Conservation (phyloP, 2,113 vertebrate species). For the Xyrauchen texanus region DNA sequence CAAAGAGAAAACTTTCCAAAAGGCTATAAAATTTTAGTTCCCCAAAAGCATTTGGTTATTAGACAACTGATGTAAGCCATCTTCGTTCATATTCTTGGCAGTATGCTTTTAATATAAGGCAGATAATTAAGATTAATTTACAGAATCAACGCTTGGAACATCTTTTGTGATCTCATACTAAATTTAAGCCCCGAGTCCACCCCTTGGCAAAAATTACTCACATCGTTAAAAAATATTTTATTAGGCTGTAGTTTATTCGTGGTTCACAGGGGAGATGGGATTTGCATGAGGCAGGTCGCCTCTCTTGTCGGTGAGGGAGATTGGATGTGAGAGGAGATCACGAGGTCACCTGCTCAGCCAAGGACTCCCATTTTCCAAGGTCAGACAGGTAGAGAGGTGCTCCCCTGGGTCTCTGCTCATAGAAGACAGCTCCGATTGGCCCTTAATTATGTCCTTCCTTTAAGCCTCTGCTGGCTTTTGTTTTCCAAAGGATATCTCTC, state of each 20-base stretch:
- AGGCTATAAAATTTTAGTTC: conserved; percentile 72
- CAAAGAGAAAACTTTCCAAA: conserved; percentile 75
- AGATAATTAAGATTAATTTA: conserved; percentile 80
- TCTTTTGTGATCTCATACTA: conserved; percentile 97
- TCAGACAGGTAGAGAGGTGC: conserved; percentile 83
- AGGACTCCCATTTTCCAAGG: conserved; percentile 88
- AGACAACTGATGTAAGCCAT: conserved; percentile 82
- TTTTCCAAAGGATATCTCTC: conserved; percentile 28
- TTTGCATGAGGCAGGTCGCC: conserved; percentile 92
- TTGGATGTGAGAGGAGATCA: conserved; percentile 91
- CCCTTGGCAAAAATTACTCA: conserved; percentile 97
- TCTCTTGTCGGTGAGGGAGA: conserved; percentile 83
- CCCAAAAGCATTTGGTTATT: conserved; percentile 76
- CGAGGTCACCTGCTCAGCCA: conserved; percentile 87
- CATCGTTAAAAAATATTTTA: conserved; percentile 98
- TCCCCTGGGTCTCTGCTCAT: conserved; percentile 79
- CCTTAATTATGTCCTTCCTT: conserved; percentile 87
- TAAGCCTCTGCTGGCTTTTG: conserved; percentile 79
- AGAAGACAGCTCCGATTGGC: conserved; percentile 85
- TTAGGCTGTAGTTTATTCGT: conserved; percentile 94
- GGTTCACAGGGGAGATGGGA: conserved; percentile 89
- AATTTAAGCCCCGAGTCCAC: conserved; percentile 91
- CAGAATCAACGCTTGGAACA: conserved; percentile 92
- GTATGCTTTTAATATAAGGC: conserved; percentile 91
- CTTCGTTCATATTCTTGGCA: conserved; percentile 87